These are phyloP conservation scores for Tichodroma muraria DNA, from an alignment of 2,113 vertebrate species.

Conservation along the genomic window DNA sequence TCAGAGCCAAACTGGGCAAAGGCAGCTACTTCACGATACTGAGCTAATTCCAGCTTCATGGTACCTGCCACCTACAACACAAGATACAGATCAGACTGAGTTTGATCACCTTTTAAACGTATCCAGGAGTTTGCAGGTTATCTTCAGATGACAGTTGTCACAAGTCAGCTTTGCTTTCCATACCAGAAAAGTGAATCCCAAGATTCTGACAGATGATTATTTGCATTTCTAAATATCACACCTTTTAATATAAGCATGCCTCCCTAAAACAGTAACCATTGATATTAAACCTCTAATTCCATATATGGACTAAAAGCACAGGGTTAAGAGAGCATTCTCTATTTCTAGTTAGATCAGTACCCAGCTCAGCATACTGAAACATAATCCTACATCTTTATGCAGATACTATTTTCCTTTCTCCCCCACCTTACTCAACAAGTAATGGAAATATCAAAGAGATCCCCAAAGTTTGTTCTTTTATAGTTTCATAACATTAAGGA, in stretches of 20 bases:
- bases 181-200: not conserved
- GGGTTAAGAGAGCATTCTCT: not conserved
- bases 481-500: not conserved
- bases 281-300: not conserved
- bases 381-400: not conserved
- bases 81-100: not conserved
- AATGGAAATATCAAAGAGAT: not conserved
- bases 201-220: not conserved
- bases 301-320: not conserved
- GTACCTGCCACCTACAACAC: constrained; percentile 88
- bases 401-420: not conserved
- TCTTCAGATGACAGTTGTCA: not conserved
- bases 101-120: not conserved
- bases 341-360: not conserved
- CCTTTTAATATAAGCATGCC: not conserved
- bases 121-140: not conserved
- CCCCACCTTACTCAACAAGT: not conserved
- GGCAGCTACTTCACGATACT: constrained; percentile 95
- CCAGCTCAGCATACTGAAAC: not conserved
- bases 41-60: constrained; percentile 96
- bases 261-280: not conserved
- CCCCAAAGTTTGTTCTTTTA: not conserved
- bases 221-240: not conserved
- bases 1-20: constrained; percentile 98
- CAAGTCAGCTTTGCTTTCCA: not conserved